Percentiles rank a stretch among this genome's conserved stretches.
Conservation (phyloP, 2,113 vertebrate species). For the Pygoscelis adeliae region DNA sequence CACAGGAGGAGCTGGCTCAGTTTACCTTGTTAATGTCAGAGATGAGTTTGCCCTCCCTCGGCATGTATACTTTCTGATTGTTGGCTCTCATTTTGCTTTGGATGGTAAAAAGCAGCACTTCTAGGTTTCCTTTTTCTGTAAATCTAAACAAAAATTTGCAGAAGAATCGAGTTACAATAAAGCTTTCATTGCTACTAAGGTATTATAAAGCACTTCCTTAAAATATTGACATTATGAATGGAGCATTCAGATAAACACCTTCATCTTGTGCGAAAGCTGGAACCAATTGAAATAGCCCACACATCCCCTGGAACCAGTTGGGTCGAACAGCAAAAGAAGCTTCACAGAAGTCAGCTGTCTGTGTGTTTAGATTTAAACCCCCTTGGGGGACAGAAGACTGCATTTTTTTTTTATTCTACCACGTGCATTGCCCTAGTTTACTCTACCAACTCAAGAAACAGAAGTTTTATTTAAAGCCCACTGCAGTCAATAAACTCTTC, state of each 20-base stretch:
- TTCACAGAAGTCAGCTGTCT: neutral
- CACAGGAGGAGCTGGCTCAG: neutral
- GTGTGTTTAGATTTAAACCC: neutral
- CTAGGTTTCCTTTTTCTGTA: conserved; percentile 96
- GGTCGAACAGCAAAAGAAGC: neutral
- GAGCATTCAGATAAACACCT: neutral
- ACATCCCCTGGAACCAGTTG: neutral
- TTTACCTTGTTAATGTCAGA: conserved; percentile 96
- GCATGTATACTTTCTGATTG: conserved; percentile 98
- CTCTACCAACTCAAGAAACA: neutral
- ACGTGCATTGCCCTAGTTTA: neutral
- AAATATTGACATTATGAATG: neutral
- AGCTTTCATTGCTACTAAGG: neutral
- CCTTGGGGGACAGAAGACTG: neutral
- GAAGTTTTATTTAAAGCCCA: conserved; percentile 8
- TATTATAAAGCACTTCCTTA: neutral
- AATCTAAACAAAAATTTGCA: conserved; percentile 78
- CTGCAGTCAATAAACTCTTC: neutral
- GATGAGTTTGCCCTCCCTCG: conserved; percentile 96
- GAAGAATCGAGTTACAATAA: neutral
- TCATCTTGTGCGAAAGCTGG: neutral
- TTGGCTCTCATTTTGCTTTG: conserved; percentile 99
- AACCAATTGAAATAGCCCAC: neutral
- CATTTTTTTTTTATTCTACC: neutral
- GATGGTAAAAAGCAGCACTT: conserved; percentile 96